These are phyloP conservation scores for Mesembrinibis cayennensis DNA, from an alignment of 2,113 vertebrate genomes.

Conservation along the genomic window DNA sequence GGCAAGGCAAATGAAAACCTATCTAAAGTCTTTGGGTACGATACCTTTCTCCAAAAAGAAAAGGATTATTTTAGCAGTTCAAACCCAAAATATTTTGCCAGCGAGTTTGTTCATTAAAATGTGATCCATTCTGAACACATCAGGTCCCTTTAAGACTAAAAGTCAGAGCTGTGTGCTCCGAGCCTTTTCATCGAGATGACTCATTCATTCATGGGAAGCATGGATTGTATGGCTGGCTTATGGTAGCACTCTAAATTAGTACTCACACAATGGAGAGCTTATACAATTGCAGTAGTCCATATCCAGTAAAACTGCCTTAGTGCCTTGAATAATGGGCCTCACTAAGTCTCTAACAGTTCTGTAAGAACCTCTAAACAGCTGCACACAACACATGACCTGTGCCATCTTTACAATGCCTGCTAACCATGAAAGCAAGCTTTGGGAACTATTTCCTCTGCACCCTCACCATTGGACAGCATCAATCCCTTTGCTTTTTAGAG, in stretches of 20 bases:
- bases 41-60: background rate
- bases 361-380: conserved; percentile 71
- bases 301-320: conserved; percentile 69
- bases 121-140: conserved; percentile 15
- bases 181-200: conserved; percentile 53
- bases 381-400: conserved; percentile 59
- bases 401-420: conserved; percentile 64
- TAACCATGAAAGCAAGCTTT: conserved; percentile 57
- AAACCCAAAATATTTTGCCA: conserved; percentile 7
- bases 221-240: conserved; percentile 58
- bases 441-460: conserved; percentile 55
- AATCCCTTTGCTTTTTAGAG: conserved; percentile 2
- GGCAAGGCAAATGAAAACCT: background rate
- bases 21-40: background rate
- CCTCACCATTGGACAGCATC: background rate
- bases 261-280: conserved; percentile 69
- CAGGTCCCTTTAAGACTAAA: conserved; percentile 37
- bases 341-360: conserved; percentile 66
- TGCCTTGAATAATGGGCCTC: conserved; percentile 58
- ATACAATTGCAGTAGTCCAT: conserved; percentile 73
- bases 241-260: conserved; percentile 64
- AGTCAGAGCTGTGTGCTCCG: conserved; percentile 45
- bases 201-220: conserved; percentile 64
- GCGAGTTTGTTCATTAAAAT: background rate
- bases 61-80: background rate